Evolutionary conservation across 2,888 invertebrate species (phyloP), one percentile per base, ranked within the genome.

Genomic region (Smittia sp.): DNA sequence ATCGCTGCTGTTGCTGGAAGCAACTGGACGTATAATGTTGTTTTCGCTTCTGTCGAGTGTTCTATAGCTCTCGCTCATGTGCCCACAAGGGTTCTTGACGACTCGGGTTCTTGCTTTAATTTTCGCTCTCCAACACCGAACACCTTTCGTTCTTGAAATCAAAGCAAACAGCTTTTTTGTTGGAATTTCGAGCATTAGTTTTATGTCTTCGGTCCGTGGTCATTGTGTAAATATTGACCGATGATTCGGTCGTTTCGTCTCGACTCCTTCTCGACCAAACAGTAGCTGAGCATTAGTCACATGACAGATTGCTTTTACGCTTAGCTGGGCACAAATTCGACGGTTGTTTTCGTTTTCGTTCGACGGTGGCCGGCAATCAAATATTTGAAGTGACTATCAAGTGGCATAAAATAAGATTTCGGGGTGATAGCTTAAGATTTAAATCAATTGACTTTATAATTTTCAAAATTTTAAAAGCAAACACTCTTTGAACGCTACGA

Each of bases 371-470:
- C 70, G 72, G 72, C 72, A 39, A 72, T 72, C 62, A 72, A 72
- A 62, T 58, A 58, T 72, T 72, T 70, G 54, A 70, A 70, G 69
- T 70, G 69, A 70, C 69, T 54, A 70, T 70, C 69, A 70, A 70
- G 69, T 70, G 54, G 69, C 69, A 70, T 70, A 70, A 70, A 70
- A 70, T 70, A 70, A 70, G 65, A 66, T 54, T 54, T 72, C 54
- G 54, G 24, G 72, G 54, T 72, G 72, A 72, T 72, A 72, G 62
- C 62, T 72, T 72, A 62, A 72, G 72, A 72, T 72, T 72, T 72
- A 72, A 72, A 62, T 72, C 72, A 72, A 67, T 66, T 18, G 39
- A 66, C 38, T 39, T 67, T 39, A 67, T 38, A 39, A 27, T 39
- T 67, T 67, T 67, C 20, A 72, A 72, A 72, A 72, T 54, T 62